phyloP scores from a whole-genome alignment of 2,113 vertebrate genomes.

The Vireo altiloquus region DNA sequence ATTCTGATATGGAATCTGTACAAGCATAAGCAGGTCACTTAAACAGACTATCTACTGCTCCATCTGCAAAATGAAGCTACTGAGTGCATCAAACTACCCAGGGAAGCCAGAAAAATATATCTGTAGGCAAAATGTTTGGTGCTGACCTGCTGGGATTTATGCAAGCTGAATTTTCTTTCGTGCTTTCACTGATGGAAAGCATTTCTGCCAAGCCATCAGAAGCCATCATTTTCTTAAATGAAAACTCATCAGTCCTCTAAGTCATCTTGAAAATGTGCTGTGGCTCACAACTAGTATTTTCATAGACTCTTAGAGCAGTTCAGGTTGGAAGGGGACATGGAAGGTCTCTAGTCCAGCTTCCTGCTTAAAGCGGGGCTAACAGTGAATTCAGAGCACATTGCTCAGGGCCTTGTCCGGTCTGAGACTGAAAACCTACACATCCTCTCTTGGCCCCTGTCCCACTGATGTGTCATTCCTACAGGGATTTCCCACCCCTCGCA shows the following conservation, averaged over 20 bases:
- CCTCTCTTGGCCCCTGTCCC: neutral
- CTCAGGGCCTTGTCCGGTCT: neutral
- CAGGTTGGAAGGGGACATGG: neutral
- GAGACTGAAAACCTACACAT: neutral
- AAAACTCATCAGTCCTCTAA: neutral
- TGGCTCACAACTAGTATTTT: neutral
- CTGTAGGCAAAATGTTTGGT: neutral
- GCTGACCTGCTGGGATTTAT: neutral
- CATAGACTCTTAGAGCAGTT: neutral
- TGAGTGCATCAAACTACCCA: neutral
- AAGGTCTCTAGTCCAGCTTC: neutral
- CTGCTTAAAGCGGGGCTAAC: neutral
- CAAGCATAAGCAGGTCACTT: neutral
- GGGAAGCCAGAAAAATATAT: neutral
- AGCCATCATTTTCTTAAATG: neutral
- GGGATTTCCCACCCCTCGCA: neutral
- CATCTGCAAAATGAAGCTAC: neutral
- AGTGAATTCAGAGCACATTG: neutral
- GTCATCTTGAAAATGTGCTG: neutral
- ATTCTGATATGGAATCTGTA: neutral
- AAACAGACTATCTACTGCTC: neutral
- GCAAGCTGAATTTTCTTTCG: neutral
- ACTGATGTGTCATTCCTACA: neutral
- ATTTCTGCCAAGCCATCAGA: neutral
- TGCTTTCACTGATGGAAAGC: neutral